Percentiles rank a stretch among this genome's conserved stretches.
phyloP scores from a whole-genome alignment of 1,140 invertebrate genomes.

The Bombus polaris region DNA sequence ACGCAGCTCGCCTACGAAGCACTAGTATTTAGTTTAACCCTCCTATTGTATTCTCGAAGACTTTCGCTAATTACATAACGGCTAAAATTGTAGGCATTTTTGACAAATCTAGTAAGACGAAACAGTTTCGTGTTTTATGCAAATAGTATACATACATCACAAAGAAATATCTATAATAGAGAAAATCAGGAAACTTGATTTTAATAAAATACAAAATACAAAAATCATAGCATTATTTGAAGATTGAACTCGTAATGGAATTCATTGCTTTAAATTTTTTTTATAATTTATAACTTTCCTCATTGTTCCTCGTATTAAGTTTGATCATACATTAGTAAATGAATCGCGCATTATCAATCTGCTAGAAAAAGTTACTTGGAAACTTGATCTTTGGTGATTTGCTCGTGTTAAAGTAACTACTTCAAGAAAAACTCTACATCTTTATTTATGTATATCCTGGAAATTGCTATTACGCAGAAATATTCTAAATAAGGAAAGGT shows the following conservation, averaged over 20 bases:
- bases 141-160: neutral
- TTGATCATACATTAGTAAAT: neutral
- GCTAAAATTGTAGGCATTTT: neutral
- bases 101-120: neutral
- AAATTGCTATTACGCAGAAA: no score
- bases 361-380: neutral
- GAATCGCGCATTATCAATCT: neutral
- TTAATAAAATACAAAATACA: no score
- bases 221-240: no score
- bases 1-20: conserved; percentile 23
- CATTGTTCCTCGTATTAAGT: neutral
- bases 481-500: no score
- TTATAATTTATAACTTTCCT: no score
- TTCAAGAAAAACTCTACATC: no score
- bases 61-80: neutral
- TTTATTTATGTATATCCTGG: no score
- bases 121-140: neutral
- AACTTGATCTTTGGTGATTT: neutral
- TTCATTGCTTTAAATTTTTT: no score
- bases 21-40: neutral
- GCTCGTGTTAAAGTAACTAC: no score
- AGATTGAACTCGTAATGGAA: no score
- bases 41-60: neutral
- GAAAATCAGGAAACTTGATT: no score
- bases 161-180: no score